These are phyloP conservation scores for Drosophila flavopinicola DNA, from an alignment of 2,888 invertebrate species.

Conservation along the genomic window DNA sequence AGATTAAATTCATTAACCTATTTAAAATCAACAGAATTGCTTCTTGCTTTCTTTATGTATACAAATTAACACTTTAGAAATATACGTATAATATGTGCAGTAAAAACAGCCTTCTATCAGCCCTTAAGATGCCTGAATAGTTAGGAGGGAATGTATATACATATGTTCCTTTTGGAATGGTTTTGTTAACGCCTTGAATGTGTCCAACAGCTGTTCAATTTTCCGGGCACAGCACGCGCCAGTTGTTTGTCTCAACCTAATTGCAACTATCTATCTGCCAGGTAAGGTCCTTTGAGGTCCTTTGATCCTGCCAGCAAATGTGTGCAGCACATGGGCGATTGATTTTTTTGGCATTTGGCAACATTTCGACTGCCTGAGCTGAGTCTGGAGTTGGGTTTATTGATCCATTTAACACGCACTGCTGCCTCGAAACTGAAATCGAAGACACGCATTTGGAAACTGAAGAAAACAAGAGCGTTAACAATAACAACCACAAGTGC, in stretches of 20 bases:
- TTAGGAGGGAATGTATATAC: not conserved
- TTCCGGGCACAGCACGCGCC: conserved; percentile 64
- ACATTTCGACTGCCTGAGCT: too few relatives aligned
- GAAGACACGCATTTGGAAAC: conserved; percentile 29
- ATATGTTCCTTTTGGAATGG: not conserved
- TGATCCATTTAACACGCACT: conserved; percentile 75
- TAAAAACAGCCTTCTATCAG: not conserved
- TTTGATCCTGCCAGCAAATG: conserved; percentile 15
- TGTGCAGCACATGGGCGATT: conserved; percentile 33
- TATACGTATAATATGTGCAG: not conserved
- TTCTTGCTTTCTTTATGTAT: not conserved
- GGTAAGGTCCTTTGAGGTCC: too few relatives aligned
- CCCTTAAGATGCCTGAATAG: not conserved
- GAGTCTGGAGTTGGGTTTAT: conserved; percentile 41
- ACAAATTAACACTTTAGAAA: too few relatives aligned
- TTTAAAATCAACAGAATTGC: too few relatives aligned
- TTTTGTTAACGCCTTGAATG: conserved; percentile 43
- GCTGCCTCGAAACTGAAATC: conserved; percentile 71
- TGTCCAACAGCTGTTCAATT: conserved; percentile 61
- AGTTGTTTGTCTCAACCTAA: conserved; percentile 56
- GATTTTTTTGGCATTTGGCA: conserved; percentile 10
- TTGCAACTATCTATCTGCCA: conserved; percentile 33
- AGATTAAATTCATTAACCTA: too few relatives aligned
- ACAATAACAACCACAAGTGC: conserved; percentile 9
- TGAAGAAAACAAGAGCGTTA: not conserved